Base-by-base conservation (phyloP, 2,888 invertebrate genomes). In the Romanomermis culicivorax region DNA sequence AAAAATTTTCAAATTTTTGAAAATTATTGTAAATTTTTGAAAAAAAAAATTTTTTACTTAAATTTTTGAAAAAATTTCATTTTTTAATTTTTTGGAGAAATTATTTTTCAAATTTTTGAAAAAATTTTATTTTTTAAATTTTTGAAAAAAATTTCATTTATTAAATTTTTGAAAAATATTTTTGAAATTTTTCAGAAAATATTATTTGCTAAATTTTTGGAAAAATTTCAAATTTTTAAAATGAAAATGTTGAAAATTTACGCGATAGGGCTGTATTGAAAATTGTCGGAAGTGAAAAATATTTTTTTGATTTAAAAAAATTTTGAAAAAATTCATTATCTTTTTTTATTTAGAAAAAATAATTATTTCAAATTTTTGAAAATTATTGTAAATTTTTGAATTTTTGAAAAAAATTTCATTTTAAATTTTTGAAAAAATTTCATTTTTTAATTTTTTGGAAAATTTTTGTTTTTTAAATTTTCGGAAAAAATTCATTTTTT, bases 251-350 rank as follows among this genome's bases (percentile, higher is more conserved):
- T 62, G 89, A 91, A 66, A 87, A 87, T 1, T 75, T 97, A 49
- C 85, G 87, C 70, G 91, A 93, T 70, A 89, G 87, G 23, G 88
- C 89, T 2, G 76, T 86, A 36, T 84, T 97, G 56, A 87, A 83
- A 74, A 81, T 82, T 27, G 71, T 75, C n/a, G 76, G 77, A 74
- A 73, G 73, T 74, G 52, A 11, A 23, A n/a, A n/a, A n/a, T n/a
- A n/a, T n/a, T n/a, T n/a, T n/a, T n/a, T n/a, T n/a, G n/a, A 36
- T 11, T 36, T 36, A 17, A 11, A 36, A 36, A 36, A 36, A 36
- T 7, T 36, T 11, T 7, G 17, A 36, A 36, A 36, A 36, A 36
- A 7, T 7, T 11, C 7, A 7, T 36, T 36, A 11, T 17, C 11
- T 36, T 36, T 36, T 17, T 11, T 7, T 36, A 36, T 36, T 36